Evolutionary conservation across 2,113 vertebrate genomes (phyloP), one percentile per base, ranked within the genome.

Genomic region (Melanocharis versteri): DNA sequence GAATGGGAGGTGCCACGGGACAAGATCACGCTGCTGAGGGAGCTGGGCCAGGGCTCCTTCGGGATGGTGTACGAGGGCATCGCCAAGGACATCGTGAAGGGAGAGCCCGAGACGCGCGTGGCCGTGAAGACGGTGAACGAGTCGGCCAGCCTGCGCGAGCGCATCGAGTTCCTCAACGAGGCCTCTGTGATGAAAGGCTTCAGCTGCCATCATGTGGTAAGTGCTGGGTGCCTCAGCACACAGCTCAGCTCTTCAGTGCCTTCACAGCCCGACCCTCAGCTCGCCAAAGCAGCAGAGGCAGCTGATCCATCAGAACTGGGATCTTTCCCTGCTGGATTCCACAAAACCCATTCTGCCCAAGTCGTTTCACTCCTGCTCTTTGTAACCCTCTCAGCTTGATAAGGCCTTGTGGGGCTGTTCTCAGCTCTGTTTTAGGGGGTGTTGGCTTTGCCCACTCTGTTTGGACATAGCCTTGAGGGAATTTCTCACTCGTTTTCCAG

Each of bases 151-250:
- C 98, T 99, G 77, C 98, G 99, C 0, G 99, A 99, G 96, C 98
- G 99, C 80, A 99, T 99, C 2, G 99, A 99, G 98, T 99, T 99
- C 97, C 98, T 99, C 62, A 99, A 99, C 1, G 99, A 99, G 89
- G 99, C 99, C 20, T 99, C 99, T 0, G 99, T 99, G 89, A 99
- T 99, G 99, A 99, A 99, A 93, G 99, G 98, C 2, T 99, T 99
- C 98, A 99, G 96, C 98, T 99, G 99, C 96, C 99, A 99, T 95
- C 99, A 99, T 10, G 99, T 99, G 99, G 99, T 99, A 96, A 96
- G 22, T 54, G 2, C 82, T 4, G 77, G 44, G 8, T 54, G 83
- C 84, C 86, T 58, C 17, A 8, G 51, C 82, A 2, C 31, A 0
- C 7, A 33, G 39, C 72, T 54, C 9, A 10, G 1, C 13, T 24